Base-by-base conservation (phyloP, 2,888 invertebrate genomes). In the Pyrrhosoma nymphula region DNA sequence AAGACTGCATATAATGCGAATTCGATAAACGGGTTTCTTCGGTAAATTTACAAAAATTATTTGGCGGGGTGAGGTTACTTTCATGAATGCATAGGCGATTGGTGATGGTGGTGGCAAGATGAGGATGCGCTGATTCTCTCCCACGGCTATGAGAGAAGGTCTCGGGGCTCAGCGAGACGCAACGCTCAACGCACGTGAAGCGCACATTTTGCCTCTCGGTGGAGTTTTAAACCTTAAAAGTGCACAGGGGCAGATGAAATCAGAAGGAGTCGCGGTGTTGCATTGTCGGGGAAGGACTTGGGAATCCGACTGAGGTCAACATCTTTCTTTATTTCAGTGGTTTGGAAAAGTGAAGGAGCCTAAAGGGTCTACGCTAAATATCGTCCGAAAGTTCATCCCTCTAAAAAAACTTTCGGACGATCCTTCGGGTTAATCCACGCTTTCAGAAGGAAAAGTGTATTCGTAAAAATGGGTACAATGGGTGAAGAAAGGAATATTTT, bases 311-410 rank as follows among this genome's bases (percentile, higher is more conserved):
- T n/a, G 10, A 23, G 26, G 69, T 69, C 26, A 47, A 4, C 8
- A 47, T 69, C 6, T 69, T n/a, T 69, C n/a, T 69, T 69, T 4
- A 47, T 2, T 2, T 47, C 47, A 8, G 47, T 47, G 26, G 0
- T n/a, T 26, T 23, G 69, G 69, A 8, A 23, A 82, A 4, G 35
- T 69, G 4, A 69, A 26, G 26, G 82, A 82, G 0, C n/a, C 82
- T 30, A 82, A 35, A 82, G 16, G 82, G n/a, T 23, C 30, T 82
- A 82, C n/a, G n/a, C 82, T 82, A 82, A 82, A 26, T 16, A 47
- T 75, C 55, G 69, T 47, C 26, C 93, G 93, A 75, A 93, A 93
- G 93, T 93, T 75, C 93, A 93, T 93, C 93, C 93, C 93, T 93
- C 93, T 93, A 75, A 75, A 56, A 93, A 93, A 93, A 93, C 93